These are phyloP conservation scores for Spinus olivaceus DNA, from an alignment of 2,797 vertebrate genomes.

Conservation along the genomic window DNA sequence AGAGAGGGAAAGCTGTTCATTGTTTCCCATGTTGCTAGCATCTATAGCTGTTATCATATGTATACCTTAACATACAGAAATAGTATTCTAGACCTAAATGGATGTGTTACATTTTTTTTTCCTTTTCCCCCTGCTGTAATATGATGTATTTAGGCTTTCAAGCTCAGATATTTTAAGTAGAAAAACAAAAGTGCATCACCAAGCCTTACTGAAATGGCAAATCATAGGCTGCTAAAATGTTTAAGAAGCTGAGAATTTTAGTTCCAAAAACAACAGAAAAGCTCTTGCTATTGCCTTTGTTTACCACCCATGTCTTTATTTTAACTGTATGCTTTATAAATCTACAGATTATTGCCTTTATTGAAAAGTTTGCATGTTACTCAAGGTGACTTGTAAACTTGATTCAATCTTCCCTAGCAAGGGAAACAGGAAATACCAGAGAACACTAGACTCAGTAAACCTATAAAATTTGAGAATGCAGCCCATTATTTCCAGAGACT, in stretches of 20 bases:
- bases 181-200: not conserved
- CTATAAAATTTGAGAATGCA: slow-evolving; percentile 91
- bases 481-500: slow-evolving; percentile 91
- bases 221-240: not conserved
- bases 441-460: slow-evolving; percentile 91
- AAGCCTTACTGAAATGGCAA: slow-evolving; percentile 25
- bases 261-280: slow-evolving; percentile 6
- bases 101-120: not conserved
- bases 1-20: not conserved
- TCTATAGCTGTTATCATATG: not conserved
- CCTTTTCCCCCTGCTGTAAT: not conserved
- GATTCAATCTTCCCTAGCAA: slow-evolving; percentile 85
- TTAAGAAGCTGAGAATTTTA: slow-evolving; percentile 28
- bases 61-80: not conserved
- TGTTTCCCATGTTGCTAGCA: not conserved
- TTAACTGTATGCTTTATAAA: slow-evolving; percentile 78
- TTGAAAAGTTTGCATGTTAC: slow-evolving; percentile 84
- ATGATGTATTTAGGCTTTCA: not conserved
- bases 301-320: slow-evolving; percentile 66
- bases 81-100: not conserved
- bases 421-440: slow-evolving; percentile 96
- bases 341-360: slow-evolving; percentile 81
- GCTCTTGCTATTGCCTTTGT: slow-evolving; percentile 51
- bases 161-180: not conserved
- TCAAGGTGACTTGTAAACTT: slow-evolving; percentile 93